Evolutionary conservation across 2,888 invertebrate species (phyloP).

Genomic region (Zhuqinia jingwanae): DNA sequence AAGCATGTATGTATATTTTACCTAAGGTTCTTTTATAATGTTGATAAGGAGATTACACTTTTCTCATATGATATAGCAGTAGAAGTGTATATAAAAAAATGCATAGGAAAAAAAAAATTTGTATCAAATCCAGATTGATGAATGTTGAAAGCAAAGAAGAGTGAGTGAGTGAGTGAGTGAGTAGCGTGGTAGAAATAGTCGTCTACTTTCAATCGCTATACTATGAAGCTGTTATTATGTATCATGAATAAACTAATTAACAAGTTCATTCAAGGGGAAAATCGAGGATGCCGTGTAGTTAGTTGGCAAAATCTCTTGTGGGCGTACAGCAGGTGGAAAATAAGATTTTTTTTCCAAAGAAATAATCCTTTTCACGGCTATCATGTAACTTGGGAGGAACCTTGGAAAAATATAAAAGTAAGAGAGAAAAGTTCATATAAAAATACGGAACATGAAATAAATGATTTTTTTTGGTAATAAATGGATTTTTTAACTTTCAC

Average conservation of each 20-base stretch:
- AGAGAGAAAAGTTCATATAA: too few species aligned
- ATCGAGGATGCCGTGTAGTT: not conserved
- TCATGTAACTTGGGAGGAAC: too few species aligned
- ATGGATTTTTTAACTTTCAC: slow-evolving; percentile 29
- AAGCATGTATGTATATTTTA: too few species aligned
- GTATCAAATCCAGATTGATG: not conserved
- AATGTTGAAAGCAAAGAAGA: not conserved
- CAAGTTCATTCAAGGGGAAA: slow-evolving; percentile 60
- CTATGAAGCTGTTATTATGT: not conserved
- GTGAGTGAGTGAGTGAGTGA: not conserved
- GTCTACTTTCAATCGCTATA: slow-evolving; percentile 10
- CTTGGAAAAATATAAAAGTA: too few species aligned
- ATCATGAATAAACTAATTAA: slow-evolving; percentile 66
- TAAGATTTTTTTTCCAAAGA: slow-evolving; percentile 28
- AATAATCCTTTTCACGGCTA: not conserved
- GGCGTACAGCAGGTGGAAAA: slow-evolving; percentile 30
- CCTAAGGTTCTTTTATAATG: too few species aligned
- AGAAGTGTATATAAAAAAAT: not conserved
- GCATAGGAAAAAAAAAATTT: not conserved
- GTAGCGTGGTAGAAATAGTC: too few species aligned
- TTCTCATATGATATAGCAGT: not conserved
- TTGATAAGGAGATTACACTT: not conserved
- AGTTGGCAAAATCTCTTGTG: not conserved
- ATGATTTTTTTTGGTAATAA: not conserved
- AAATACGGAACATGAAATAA: too few species aligned